These are phyloP conservation scores for Cyprinodon brontotheroides DNA, from an alignment of 2,113 vertebrate species.

Conservation along the genomic window DNA sequence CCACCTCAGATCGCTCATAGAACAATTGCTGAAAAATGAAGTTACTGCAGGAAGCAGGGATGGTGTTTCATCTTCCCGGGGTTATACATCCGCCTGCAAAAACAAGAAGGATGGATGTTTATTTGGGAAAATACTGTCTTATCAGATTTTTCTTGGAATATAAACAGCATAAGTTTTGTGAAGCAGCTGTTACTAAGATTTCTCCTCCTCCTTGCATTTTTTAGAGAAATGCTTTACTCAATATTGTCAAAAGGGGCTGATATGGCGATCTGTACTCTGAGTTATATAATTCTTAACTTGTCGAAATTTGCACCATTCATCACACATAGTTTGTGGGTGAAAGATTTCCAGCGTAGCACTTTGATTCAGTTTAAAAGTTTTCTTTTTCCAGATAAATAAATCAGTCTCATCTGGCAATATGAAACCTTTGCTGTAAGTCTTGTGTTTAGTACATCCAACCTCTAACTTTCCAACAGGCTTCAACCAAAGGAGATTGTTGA, in stretches of 20 bases:
- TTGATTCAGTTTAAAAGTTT: too few relatives aligned
- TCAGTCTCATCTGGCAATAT: too few relatives aligned
- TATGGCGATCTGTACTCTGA: neutral
- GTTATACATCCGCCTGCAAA: constrained; percentile 18
- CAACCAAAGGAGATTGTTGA: too few relatives aligned
- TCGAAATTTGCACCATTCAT: neutral
- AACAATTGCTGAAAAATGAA: constrained; percentile 44
- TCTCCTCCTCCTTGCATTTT: neutral
- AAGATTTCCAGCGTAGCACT: too few relatives aligned
- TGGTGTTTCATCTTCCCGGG: constrained; percentile 43
- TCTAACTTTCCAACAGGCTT: too few relatives aligned
- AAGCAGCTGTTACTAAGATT: neutral
- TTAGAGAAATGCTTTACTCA: neutral
- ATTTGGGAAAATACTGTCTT: constrained; percentile 5
- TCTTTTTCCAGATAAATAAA: too few relatives aligned
- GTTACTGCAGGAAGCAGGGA: constrained; percentile 22
- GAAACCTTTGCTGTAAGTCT: too few relatives aligned
- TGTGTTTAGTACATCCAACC: too few relatives aligned
- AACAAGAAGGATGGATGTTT: constrained; percentile 11
- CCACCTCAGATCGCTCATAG: constrained; percentile 25
- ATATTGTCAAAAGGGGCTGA: neutral
- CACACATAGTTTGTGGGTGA: neutral
- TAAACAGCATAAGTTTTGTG: neutral
- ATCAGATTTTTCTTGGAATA: constrained; percentile 1
- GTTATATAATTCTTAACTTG: neutral